Conservation (phyloP, 2,113 vertebrate species). For the Camelus dromedarius region DNA sequence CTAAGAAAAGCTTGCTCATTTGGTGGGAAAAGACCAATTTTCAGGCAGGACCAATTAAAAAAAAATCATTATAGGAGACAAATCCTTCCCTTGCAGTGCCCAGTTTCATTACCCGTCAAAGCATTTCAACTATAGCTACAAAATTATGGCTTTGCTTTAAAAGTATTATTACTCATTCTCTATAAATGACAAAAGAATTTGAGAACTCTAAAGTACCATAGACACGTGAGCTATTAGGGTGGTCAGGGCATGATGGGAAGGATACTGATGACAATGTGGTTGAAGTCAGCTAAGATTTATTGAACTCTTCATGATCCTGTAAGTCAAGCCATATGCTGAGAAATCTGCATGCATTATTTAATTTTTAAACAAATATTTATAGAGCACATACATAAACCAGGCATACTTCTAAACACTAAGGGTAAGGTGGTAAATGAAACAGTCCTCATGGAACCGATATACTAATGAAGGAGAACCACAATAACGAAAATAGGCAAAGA, state of each 20-base stretch:
- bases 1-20: neutral
- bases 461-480: neutral
- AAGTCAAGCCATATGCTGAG: neutral
- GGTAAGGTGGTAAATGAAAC: neutral
- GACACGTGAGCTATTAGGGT: neutral
- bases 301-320: neutral
- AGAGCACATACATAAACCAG: neutral
- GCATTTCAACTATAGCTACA: neutral
- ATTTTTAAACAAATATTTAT: slow-evolving; percentile 45
- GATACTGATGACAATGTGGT: neutral
- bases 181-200: neutral
- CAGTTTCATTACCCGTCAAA: neutral
- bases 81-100: neutral
- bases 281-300: neutral
- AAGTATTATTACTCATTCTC: neutral
- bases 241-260: neutral
- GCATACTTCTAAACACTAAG: neutral
- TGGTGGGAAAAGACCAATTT: neutral
- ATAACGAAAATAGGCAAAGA: neutral
- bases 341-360: neutral
- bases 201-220: neutral
- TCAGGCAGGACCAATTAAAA: neutral
- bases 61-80: neutral
- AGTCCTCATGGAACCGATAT: neutral
- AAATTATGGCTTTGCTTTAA: neutral